phyloP scores from a whole-genome alignment of 2,888 invertebrate species.

The Nasonia oneida region DNA sequence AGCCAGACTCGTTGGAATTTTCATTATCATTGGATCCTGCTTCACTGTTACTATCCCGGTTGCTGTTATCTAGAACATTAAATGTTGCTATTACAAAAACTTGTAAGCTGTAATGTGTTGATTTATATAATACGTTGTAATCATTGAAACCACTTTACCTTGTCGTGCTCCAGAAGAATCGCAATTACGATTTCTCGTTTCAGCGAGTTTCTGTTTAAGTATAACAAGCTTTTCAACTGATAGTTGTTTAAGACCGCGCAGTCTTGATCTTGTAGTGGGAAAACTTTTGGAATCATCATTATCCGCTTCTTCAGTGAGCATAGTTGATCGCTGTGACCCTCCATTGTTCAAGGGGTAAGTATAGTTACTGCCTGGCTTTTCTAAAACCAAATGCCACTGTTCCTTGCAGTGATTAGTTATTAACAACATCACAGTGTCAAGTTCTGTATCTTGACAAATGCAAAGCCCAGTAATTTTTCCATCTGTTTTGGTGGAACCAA shows the following conservation, averaged over 20 bases:
- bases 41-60: conserved; percentile 64
- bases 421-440: conserved; percentile 83
- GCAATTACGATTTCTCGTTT: conserved; percentile 78
- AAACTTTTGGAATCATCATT: conserved; percentile 76
- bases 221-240: conserved; percentile 86
- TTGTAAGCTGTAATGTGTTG: background rate
- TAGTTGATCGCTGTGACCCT: conserved; percentile 38
- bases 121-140: background rate
- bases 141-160: conserved; percentile 32
- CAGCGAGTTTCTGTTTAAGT: conserved; percentile 83
- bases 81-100: background rate
- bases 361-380: conserved; percentile 88
- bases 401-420: conserved; percentile 87
- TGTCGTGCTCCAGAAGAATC: conserved; percentile 39
- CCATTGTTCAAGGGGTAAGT: conserved; percentile 82
- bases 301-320: conserved; percentile 68
- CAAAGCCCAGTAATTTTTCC: conserved; percentile 84
- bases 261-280: conserved; percentile 80
- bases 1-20: conserved; percentile 63
- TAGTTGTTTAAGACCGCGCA: conserved; percentile 84
- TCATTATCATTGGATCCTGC: conserved; percentile 62
- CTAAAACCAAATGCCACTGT: conserved; percentile 91
- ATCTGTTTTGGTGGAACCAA: conserved; percentile 84
- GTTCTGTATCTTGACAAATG: conserved; percentile 87
- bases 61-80: conserved; percentile 68